These are phyloP conservation scores for Pseudoips prasinana DNA, from an alignment of 2,888 invertebrate species.

Conservation along the genomic window DNA sequence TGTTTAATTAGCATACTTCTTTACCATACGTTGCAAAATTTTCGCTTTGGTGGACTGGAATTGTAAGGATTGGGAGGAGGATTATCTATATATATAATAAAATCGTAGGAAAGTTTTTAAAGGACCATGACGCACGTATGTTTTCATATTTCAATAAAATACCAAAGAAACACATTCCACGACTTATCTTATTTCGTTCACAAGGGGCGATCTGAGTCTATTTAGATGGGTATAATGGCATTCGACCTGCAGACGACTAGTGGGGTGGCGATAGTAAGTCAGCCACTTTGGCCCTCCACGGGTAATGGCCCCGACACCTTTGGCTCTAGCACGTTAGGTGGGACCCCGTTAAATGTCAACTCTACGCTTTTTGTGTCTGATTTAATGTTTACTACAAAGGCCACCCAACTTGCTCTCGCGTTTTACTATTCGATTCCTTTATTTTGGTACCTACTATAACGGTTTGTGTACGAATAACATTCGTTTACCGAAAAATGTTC, in stretches of 20 bases:
- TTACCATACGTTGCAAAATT: too few relatives aligned
- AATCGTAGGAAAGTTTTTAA: too few relatives aligned
- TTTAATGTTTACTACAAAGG: conserved; percentile 32
- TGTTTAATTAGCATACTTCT: too few relatives aligned
- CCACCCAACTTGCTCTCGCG: conserved; percentile 20
- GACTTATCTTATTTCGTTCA: too few relatives aligned
- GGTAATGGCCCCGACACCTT: conserved; percentile 61
- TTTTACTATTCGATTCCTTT: conserved; percentile 30
- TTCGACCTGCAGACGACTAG: conserved; percentile 58
- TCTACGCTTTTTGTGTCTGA: conserved; percentile 48
- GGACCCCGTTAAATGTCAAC: conserved; percentile 51
- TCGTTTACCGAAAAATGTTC: too few relatives aligned
- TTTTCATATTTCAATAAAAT: too few relatives aligned
- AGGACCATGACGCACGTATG: too few relatives aligned
- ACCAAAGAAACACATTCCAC: too few relatives aligned
- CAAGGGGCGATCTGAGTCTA: conserved; percentile 28
- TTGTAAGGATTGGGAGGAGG: too few relatives aligned
- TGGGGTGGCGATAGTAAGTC: conserved; percentile 35
- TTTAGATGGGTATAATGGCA: conserved; percentile 56
- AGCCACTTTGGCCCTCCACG: conserved; percentile 45
- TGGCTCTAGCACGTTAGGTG: conserved; percentile 46
- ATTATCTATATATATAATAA: too few relatives aligned
- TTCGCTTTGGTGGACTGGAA: too few relatives aligned
- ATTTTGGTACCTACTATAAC: neutral
- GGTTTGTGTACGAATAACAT: too few relatives aligned